Evolutionary conservation across 2,797 vertebrate genomes (phyloP), one percentile per base, ranked within the genome.

Genomic region (Masticophis lateralis): DNA sequence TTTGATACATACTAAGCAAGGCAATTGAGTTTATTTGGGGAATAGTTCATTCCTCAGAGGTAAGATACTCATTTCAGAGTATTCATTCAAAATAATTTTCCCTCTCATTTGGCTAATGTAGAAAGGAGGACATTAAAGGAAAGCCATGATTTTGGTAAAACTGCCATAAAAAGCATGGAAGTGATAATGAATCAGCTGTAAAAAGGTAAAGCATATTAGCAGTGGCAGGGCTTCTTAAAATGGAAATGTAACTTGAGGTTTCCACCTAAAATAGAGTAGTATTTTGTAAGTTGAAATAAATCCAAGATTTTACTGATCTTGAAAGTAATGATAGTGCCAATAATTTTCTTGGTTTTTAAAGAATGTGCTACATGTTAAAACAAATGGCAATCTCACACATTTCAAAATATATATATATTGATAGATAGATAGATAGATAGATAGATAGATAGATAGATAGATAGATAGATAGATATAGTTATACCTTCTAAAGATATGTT

Each of bases 1-100:
- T 61, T 61, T 61, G 25, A 61, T 27, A 12, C 25, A 55, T 3
- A 14, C 94, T 91, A 92, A 69, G 60, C 32, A 91, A 95, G 87
- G 87, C n/a, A 92, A 79, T 32, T 43, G 94, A 93, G 95, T 95
- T 95, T 96, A 96, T 95, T 95, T 95, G 96, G 96, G 95, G 93
- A 22, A 59, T 86, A 61, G 43, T 95, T 93, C 60, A 92, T 94
- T 66, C 61, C 59, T 92, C 92, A 86, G n/a, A 79, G 53, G 87
- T 53, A 20, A 16, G 92, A 83, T 89, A 96, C 94, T 95, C 95
- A 96, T 94, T 92, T 92, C 91, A 90, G 13, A 86, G 32, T 25
- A 0, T 60, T 94, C 14, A 28, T 60, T 63, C 7, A 74, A 93
- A 92, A 28, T 37, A n/a, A 27, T 87, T 0, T 47, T 91, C 18